Evolutionary conservation across 2,113 vertebrate species (phyloP).

Genomic region (Xiphophorus maculatus): DNA sequence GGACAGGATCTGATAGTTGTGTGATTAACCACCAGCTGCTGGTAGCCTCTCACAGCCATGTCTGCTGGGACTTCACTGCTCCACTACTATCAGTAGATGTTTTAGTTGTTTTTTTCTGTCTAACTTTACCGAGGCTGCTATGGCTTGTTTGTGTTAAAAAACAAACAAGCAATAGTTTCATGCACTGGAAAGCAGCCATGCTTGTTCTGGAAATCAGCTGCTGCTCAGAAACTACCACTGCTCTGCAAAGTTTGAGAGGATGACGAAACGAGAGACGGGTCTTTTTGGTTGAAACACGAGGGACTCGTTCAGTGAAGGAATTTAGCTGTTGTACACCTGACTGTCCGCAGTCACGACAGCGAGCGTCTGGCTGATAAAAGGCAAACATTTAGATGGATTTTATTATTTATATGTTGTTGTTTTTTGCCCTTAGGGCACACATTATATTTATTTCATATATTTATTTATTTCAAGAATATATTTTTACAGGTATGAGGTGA

Average conservation of each 20-base stretch:
- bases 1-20: conserved; percentile 33
- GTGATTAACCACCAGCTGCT: conserved; percentile 47
- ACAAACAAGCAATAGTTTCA: conserved; percentile 42
- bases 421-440: conserved; percentile 52
- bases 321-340: conserved; percentile 43
- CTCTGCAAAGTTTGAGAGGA: conserved; percentile 38
- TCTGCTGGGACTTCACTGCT: conserved; percentile 38
- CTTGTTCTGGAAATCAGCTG: conserved; percentile 48
- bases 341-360: conserved; percentile 42
- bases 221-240: conserved; percentile 48
- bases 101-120: conserved; percentile 34
- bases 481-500: conserved; percentile 82
- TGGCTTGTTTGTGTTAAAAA: conserved; percentile 61
- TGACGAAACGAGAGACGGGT: conserved; percentile 26
- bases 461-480: conserved; percentile 86
- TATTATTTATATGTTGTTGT: conserved; percentile 79
- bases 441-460: conserved; percentile 86
- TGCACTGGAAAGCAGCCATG: conserved; percentile 70
- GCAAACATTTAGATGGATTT: conserved; percentile 58
- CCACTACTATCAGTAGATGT: conserved; percentile 36
- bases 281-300: conserved; percentile 29
- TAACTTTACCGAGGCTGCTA: conserved; percentile 61
- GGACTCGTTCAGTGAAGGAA: conserved; percentile 69
- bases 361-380: conserved; percentile 49
- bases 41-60: conserved; percentile 33